These are phyloP conservation scores for Malurus melanocephalus DNA, from an alignment of 2,113 vertebrate species.

Conservation along the genomic window DNA sequence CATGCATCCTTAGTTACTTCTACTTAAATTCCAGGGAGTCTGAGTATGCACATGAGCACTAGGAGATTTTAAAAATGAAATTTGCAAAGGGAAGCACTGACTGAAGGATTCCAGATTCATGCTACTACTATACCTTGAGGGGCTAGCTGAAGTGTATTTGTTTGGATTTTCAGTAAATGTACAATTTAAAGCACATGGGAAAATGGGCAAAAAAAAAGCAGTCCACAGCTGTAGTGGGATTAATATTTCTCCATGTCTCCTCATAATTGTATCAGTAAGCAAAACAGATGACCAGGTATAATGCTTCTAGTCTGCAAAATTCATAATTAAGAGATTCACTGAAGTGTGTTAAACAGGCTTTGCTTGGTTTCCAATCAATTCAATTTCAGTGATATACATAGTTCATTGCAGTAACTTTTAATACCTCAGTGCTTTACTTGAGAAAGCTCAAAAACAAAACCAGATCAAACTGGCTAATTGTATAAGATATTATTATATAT, in stretches of 20 bases:
- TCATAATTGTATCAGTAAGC: not conserved
- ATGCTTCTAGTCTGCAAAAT: not conserved
- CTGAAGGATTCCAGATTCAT: not conserved
- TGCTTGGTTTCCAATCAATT: not conserved
- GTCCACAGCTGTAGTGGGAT: not conserved
- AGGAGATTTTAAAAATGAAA: not conserved
- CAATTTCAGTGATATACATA: not conserved
- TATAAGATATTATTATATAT: not conserved
- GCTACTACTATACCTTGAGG: not conserved
- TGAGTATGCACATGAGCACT: not conserved
- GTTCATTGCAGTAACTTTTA: not conserved
- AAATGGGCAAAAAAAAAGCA: not conserved
- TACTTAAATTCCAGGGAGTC: not conserved
- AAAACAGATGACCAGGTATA: not conserved
- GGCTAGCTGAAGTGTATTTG: not conserved
- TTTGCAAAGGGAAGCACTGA: not conserved
- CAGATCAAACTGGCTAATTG: not conserved
- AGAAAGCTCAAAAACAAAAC: not conserved
- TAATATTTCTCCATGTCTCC: not conserved
- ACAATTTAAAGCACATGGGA: not conserved
- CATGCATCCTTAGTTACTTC: not conserved
- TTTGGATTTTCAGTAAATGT: not conserved
- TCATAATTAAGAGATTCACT: not conserved
- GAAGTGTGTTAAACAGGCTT: not conserved
- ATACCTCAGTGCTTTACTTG: not conserved